Conservation (phyloP, 2,888 invertebrate species). For the Meandrusa payeni region DNA sequence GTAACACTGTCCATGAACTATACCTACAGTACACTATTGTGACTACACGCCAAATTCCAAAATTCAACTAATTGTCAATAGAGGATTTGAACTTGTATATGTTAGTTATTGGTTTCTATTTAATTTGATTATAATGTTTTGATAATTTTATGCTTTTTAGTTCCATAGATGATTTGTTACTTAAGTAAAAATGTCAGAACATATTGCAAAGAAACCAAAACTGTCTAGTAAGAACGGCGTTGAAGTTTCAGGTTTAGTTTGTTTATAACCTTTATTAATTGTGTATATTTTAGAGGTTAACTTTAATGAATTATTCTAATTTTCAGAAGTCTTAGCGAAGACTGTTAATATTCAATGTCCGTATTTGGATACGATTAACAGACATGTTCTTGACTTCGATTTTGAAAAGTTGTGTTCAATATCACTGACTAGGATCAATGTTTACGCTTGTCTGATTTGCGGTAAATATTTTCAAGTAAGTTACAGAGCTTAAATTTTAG, state of each 20-base stretch:
- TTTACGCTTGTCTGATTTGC: conserved; percentile 99
- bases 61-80: too few relatives aligned
- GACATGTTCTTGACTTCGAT: conserved; percentile 98
- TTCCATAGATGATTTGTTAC: too few relatives aligned
- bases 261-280: conserved; percentile 36
- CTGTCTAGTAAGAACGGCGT: conserved; percentile 46
- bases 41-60: too few relatives aligned
- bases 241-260: conserved; percentile 41
- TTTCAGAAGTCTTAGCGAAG: conserved; percentile 53
- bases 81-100: too few relatives aligned
- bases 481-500: too few relatives aligned
- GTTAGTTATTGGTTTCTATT: too few relatives aligned
- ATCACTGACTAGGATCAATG: conserved; percentile 98
- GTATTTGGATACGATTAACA: conserved; percentile 98
- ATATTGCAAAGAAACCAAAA: conserved; percentile 51
- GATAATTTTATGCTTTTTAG: too few relatives aligned
- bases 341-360: conserved; percentile 87
- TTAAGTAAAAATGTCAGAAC: conserved; percentile 41
- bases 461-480: conserved; percentile 95
- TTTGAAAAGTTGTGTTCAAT: conserved; percentile 99
- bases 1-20: too few relatives aligned
- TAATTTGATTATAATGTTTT: too few relatives aligned
- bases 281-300: conserved; percentile 7
- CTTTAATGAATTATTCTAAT: conserved; percentile 15
- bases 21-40: too few relatives aligned